A percentile compares a stretch with the other conserved stretches of the same genome.
These are phyloP conservation scores for Wasmannia auropunctata DNA, from an alignment of 1,140 invertebrate species.

Conservation along the genomic window DNA sequence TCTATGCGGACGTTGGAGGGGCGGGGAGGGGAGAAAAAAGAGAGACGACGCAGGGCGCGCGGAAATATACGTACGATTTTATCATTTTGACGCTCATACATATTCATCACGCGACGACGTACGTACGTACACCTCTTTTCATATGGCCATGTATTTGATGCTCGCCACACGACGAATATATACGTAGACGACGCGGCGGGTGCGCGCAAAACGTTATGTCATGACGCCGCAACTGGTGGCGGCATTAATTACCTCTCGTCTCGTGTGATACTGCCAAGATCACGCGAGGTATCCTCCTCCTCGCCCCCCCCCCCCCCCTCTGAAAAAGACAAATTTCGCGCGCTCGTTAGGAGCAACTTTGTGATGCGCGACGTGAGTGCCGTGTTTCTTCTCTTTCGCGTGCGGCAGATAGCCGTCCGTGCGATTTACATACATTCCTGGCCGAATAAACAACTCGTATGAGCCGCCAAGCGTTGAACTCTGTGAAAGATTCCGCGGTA, in stretches of 20 bases:
- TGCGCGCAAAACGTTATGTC: conserved; percentile 39
- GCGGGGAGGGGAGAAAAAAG: background rate
- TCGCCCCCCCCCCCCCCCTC: no score
- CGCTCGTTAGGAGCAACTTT: conserved; percentile 40
- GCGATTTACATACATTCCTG: conserved; percentile 52
- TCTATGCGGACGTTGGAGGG: background rate
- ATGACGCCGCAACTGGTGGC: conserved; percentile 67
- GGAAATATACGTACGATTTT: conserved; percentile 72
- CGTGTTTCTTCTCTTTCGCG: conserved; percentile 22
- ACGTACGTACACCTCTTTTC: conserved; percentile 56
- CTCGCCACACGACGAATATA: no score
- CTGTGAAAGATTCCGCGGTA: background rate
- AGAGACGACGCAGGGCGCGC: background rate
- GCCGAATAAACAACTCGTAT: conserved; percentile 21
- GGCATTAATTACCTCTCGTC: conserved; percentile 63
- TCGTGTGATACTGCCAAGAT: conserved; percentile 32
- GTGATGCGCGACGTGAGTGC: conserved; percentile 7
- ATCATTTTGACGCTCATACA: conserved; percentile 72
- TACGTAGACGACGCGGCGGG: conserved; percentile 16
- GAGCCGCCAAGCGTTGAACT: background rate
- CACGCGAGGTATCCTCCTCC: conserved; percentile 13
- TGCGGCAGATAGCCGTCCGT: conserved; percentile 22
- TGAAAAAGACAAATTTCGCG: conserved; percentile 1
- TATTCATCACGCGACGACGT: conserved; percentile 67
- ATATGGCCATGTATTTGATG: conserved; percentile 36